Conservation (phyloP, 2,797 vertebrate species). For the Fratercula arctica region DNA sequence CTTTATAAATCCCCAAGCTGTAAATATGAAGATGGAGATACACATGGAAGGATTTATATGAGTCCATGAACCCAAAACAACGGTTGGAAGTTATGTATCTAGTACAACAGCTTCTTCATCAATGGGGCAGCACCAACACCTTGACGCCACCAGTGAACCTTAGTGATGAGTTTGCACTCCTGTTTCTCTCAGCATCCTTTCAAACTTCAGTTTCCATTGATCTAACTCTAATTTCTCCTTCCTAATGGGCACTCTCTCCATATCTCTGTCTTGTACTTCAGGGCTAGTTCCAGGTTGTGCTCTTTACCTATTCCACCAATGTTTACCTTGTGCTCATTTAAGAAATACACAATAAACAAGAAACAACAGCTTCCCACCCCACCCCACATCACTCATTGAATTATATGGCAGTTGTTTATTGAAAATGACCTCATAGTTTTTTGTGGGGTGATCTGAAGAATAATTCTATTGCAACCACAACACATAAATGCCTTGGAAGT, state of each 20-base stretch:
- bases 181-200: background rate
- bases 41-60: background rate
- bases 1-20: background rate
- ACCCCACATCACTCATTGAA: background rate
- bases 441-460: conserved; percentile 7
- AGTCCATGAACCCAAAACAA: background rate
- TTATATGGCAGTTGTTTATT: background rate
- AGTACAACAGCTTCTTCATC: background rate
- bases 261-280: background rate
- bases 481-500: background rate
- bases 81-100: background rate
- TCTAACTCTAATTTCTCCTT: background rate
- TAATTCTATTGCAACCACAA: conserved; percentile 22
- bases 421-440: conserved; percentile 8
- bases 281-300: background rate
- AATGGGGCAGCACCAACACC: background rate
- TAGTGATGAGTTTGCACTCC: background rate
- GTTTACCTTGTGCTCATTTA: background rate
- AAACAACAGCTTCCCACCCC: background rate
- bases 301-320: background rate
- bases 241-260: background rate
- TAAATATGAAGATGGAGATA: background rate
- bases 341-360: background rate
- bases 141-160: background rate
- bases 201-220: background rate